A percentile compares a stretch with the other conserved stretches of the same genome.
Conservation (phyloP, 2,888 invertebrate genomes). For the Adela reaumurella region DNA sequence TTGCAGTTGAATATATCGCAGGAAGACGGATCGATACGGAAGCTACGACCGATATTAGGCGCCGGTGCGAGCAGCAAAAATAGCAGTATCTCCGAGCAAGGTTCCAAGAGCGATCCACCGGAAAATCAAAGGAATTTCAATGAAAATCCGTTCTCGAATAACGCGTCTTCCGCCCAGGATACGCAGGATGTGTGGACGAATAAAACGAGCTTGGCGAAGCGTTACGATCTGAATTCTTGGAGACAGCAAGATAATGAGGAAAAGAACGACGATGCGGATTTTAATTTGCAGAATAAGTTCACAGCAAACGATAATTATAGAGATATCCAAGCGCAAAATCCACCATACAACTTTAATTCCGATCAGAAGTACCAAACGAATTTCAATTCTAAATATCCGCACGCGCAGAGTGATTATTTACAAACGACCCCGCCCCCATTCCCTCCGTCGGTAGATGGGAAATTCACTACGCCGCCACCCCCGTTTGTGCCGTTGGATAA, state of each 20-base stretch:
- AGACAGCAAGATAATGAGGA: slow-evolving; percentile 30
- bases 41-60: slow-evolving; percentile 39
- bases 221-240: slow-evolving; percentile 46
- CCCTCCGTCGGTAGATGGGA: background rate
- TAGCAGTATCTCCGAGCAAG: too few relatives aligned
- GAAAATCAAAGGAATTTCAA: too few relatives aligned
- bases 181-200: slow-evolving; percentile 23
- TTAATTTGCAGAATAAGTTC: slow-evolving; percentile 20
- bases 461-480: too few relatives aligned
- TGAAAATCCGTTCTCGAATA: too few relatives aligned
- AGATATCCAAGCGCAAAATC: too few relatives aligned
- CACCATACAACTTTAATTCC: background rate
- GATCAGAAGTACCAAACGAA: too few relatives aligned
- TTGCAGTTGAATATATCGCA: slow-evolving; percentile 32
- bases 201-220: slow-evolving; percentile 28
- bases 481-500: too few relatives aligned
- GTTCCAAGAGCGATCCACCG: too few relatives aligned
- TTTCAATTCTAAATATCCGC: too few relatives aligned
- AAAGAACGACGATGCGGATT: slow-evolving; percentile 26
- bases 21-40: slow-evolving; percentile 30
- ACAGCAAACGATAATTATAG: background rate
- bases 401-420: too few relatives aligned
- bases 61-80: slow-evolving; percentile 32
- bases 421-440: background rate
- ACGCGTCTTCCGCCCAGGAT: too few relatives aligned